Conservation (phyloP, 2,888 invertebrate genomes). For the Coleophora flavipennella region DNA sequence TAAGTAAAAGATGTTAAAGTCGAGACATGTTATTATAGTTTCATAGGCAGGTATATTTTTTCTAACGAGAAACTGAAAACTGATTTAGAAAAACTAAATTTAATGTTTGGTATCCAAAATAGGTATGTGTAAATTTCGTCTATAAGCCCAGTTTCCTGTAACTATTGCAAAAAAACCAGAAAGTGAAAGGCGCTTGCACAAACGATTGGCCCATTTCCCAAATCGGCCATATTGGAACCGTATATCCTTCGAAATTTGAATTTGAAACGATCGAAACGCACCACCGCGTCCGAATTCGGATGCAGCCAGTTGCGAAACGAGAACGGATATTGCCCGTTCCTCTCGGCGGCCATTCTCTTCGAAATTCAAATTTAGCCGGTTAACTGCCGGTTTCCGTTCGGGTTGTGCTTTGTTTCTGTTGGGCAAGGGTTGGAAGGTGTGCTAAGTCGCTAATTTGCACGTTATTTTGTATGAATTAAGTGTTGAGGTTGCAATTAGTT, state of each 20-base stretch:
- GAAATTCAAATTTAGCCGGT: conserved; percentile 70
- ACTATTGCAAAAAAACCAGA: too few relatives aligned
- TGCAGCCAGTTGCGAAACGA: conserved; percentile 60
- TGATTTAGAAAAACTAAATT: too few relatives aligned
- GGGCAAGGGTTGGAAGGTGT: conserved; percentile 20
- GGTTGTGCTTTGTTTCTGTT: conserved; percentile 50
- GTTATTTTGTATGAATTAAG: conserved; percentile 1
- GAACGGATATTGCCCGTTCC: conserved; percentile 70
- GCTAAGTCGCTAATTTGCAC: background rate
- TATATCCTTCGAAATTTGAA: conserved; percentile 39
- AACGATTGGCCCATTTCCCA: conserved; percentile 2
- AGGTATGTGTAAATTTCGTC: too few relatives aligned
- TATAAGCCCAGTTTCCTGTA: too few relatives aligned
- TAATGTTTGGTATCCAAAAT: too few relatives aligned
- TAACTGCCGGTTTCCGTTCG: conserved; percentile 64
- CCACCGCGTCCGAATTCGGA: conserved; percentile 52
- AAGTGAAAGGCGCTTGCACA: conserved; percentile 6
- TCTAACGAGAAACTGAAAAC: too few relatives aligned
- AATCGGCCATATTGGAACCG: conserved; percentile 16
- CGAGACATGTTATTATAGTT: too few relatives aligned
- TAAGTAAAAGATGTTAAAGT: too few relatives aligned
- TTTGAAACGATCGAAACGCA: conserved; percentile 48
- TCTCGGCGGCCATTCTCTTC: conserved; percentile 58
- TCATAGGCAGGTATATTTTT: too few relatives aligned
- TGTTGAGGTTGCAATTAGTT: background rate